Conservation (phyloP, 2,113 vertebrate genomes). For the Microcebus lehilahytsara region DNA sequence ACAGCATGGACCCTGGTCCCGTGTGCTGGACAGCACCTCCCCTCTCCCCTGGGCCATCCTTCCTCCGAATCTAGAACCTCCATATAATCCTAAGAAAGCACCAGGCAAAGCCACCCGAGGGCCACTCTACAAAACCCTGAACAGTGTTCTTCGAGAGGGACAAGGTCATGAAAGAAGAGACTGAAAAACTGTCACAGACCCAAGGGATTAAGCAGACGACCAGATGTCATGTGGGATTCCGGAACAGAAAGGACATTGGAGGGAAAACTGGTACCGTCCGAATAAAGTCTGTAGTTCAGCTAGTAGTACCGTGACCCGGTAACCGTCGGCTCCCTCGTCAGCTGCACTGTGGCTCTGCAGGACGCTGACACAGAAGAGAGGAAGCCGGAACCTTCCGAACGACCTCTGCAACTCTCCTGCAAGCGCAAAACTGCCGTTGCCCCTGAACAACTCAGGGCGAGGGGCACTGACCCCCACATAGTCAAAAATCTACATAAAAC, state of each 20-base stretch:
- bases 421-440: too few relatives aligned
- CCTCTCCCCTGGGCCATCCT: not conserved
- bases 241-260: not conserved
- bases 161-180: not conserved
- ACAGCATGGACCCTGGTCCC: not conserved
- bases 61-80: not conserved
- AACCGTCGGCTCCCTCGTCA: not conserved
- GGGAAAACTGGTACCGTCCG: not conserved
- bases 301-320: accelerated
- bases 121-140: not conserved
- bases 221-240: not conserved
- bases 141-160: not conserved
- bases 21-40: not conserved
- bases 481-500: too few relatives aligned
- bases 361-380: not conserved
- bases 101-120: not conserved
- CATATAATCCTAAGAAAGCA: not conserved
- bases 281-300: not conserved
- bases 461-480: too few relatives aligned
- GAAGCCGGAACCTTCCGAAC: not conserved
- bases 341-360: too few relatives aligned
- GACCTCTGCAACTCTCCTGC: not conserved
- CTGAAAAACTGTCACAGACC: not conserved
- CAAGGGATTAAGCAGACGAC: not conserved
- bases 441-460: too few relatives aligned